Base-by-base conservation (phyloP, 2,797 vertebrate genomes). In the Ambastaia sidthimunki region DNA sequence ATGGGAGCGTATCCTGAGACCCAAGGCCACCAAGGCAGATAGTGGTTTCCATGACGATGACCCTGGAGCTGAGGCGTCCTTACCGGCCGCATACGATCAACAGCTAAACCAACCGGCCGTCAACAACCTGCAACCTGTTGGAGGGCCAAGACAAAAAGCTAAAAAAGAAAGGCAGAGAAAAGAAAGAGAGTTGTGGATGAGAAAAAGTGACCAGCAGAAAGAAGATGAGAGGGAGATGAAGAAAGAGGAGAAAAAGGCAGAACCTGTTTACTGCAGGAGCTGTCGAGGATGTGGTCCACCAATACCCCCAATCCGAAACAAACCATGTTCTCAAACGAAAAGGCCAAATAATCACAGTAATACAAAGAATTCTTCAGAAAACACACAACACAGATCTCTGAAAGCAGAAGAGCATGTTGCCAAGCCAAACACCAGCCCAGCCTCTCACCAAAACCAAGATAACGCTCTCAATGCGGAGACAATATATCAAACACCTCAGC, bases 11-110 rank as follows among this genome's bases (percentile, higher is more conserved):
- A 94, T 93, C 70, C 94, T 95, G 57, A 93, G 91, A 62, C 90
- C 90, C 81, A 97, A 95, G 82, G 86, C 93, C 69, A 88, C 85
- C 0, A 97, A 96, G 86, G 92, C 92, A 0, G 94, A 96, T 84
- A 95, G 93, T 15, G 93, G 91, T 52, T 94, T 94, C 88, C 86
- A 88, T 69, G 91, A 93, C 63, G 93, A 93, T 88, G 48, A 71
- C 82, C 81, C 31, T 0, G 62, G 0, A 76, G 88, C 48, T 12
- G 62, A 82, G 25, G 41, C n/a, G 7, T 34, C 52, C 68, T 70
- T 55, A 31, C 54, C 80, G 19, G 37, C 11, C 55, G 31, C 12
- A 47, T 71, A 69, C 67, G 47, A 66, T 48, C 44, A 82, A 76
- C 1, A 76, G 82, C 44, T 73, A 34, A n/a, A 81, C 84, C 25